Base-by-base conservation (phyloP, 2,888 invertebrate genomes). In the Euzophera pinguis region DNA sequence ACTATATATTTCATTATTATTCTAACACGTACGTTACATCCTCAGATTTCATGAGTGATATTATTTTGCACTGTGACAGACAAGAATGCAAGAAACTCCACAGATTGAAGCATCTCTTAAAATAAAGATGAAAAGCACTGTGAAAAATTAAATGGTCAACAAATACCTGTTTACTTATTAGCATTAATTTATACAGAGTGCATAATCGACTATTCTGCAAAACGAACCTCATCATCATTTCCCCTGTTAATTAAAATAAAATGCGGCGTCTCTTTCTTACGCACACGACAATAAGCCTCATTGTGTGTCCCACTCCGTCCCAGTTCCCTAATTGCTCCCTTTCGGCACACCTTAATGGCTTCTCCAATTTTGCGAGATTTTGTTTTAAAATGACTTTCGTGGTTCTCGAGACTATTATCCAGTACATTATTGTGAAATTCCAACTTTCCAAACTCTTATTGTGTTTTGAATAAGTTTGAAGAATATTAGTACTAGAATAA, bases 311-410 rank as follows among this genome's bases (percentile, higher is more conserved):
- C 65, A 42, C 69, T 73, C 67, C 67, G 78, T 63, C 69, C 81
- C 67, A 79, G 70, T 78, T 81, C 68, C 71, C 72, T 85, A 87
- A 87, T 86, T 86, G 84, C 81, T 72, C 65, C 61, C 78, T 70
- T 74, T 71, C 68, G 65, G 65, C 69, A 67, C 73, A 77, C 72
- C 73, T 71, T 87, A 87, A 87, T 84, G 84, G 84, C 81, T 84
- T 83, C 81, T 84, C 77, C 78, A 80, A 84, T 82, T 84, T 79
- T 72, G 61, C 69, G 66, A 67, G 71, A 78, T 75, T 75, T 75
- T 71, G 69, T 79, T 82, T 78, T 71, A 65, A 79, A 84, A 78
- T 69, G 72, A 72, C 71, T 69, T 16, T 59, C 64, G 57, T 60
- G 56, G 52, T 41, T 59, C 59, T 57, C 60, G 53, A 53, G 57